These are phyloP conservation scores for Nomada flava DNA, from an alignment of 2,888 invertebrate genomes.

Conservation along the genomic window DNA sequence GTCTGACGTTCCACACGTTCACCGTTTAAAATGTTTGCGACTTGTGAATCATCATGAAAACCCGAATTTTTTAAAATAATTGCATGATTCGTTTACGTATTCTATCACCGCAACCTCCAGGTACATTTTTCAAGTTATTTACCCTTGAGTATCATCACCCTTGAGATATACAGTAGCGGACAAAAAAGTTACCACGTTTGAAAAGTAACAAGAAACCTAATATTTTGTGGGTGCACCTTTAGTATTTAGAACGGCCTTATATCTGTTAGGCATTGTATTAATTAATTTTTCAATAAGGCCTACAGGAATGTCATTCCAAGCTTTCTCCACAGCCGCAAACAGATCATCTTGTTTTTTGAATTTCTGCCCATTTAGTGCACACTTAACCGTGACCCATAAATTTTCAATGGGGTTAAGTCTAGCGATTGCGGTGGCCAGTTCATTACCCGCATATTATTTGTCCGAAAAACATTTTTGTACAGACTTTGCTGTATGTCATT, in stretches of 20 bases:
- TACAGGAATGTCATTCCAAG: neutral
- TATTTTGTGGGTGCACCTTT: conserved; percentile 8
- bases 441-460: too few relatives aligned
- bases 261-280: conserved; percentile 3
- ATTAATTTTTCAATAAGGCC: neutral
- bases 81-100: too few relatives aligned
- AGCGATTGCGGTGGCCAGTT: too few relatives aligned
- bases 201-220: neutral
- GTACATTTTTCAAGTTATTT: too few relatives aligned
- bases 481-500: neutral
- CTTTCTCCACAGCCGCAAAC: conserved; percentile 1
- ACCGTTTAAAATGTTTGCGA: too few relatives aligned
- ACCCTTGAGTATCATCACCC: too few relatives aligned
- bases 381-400: neutral
- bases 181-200: neutral
- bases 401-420: conserved; percentile 1
- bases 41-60: too few relatives aligned
- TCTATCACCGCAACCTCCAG: too few relatives aligned
- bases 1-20: too few relatives aligned
- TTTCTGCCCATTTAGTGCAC: conserved; percentile 5
- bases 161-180: too few relatives aligned
- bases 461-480: neutral
- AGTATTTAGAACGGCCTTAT: conserved; percentile 8
- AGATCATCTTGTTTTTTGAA: neutral
- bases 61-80: too few relatives aligned